Percentiles rank a stretch among this genome's conserved stretches.
phyloP scores from a whole-genome alignment of 2,797 vertebrate species.

The Sebastes elongatus region DNA sequence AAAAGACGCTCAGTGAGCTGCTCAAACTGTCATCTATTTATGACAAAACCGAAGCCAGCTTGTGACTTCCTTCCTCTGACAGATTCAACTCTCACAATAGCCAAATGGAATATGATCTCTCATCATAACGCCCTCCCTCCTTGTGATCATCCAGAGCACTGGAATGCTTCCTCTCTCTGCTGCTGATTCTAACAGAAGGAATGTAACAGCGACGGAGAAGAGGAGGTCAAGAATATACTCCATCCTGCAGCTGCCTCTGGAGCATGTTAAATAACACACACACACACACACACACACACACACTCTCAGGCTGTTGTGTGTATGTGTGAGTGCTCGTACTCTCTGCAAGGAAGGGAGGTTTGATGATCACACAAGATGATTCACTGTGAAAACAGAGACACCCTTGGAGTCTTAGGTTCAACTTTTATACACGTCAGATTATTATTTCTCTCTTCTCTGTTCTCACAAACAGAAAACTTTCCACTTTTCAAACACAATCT shows the following conservation, averaged over 20 bases:
- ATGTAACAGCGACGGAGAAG: constrained; percentile 40
- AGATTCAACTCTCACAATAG: constrained; percentile 29
- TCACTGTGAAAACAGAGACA: constrained; percentile 60
- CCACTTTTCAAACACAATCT: constrained; percentile 24
- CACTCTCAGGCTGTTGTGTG: constrained; percentile 11
- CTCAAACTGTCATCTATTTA: constrained; percentile 9
- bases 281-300: neutral
- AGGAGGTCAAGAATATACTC: constrained; percentile 48
- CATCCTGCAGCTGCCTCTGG: constrained; percentile 51
- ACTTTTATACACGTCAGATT: neutral
- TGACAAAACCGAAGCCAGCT: constrained; percentile 28
- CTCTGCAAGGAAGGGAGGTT: constrained; percentile 14
- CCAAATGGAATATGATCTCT: constrained; percentile 41
- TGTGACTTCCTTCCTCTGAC: constrained; percentile 33
- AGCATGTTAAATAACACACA: constrained; percentile 47
- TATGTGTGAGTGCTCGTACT: neutral
- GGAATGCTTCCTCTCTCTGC: constrained; percentile 39
- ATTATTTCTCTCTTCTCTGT: constrained; percentile 2
- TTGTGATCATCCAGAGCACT: constrained; percentile 16
- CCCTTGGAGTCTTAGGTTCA: constrained; percentile 15
- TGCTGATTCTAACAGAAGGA: constrained; percentile 52
- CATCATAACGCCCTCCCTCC: constrained; percentile 1
- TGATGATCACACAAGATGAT: constrained; percentile 44
- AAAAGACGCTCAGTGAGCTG: neutral
- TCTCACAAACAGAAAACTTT: constrained; percentile 27